Conservation (phyloP, 2,888 invertebrate species). For the Dione juno region DNA sequence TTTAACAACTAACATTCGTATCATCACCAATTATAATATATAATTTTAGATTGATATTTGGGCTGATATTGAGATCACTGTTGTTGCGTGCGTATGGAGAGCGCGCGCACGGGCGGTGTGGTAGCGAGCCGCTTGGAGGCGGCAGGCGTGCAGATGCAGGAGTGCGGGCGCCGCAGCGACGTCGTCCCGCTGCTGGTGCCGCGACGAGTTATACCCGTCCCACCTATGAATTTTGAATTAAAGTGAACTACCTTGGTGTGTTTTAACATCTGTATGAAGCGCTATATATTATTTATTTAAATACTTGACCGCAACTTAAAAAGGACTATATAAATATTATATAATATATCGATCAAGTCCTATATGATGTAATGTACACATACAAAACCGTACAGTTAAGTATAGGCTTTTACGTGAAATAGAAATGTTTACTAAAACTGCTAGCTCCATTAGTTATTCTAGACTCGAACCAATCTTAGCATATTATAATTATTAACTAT, state of each 20-base stretch:
- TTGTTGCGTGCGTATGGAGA: conserved; percentile 3
- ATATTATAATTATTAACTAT: neutral
- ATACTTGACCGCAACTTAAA: no score
- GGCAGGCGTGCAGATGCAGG: neutral
- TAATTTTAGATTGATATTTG: neutral
- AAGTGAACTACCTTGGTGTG: neutral
- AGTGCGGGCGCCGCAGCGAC: conserved; percentile 7
- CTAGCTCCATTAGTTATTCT: neutral
- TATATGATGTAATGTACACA: no score
- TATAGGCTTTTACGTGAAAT: no score
- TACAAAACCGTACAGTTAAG: no score
- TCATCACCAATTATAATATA: no score
- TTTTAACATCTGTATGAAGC: no score
- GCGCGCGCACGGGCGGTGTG: neutral
- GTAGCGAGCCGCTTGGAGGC: neutral
- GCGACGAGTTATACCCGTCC: conserved; percentile 9
- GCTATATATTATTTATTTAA: no score
- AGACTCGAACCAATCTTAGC: neutral
- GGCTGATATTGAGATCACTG: neutral
- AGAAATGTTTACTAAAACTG: neutral
- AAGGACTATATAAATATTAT: no score
- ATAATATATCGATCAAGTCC: no score
- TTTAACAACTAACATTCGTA: no score
- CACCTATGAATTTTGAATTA: neutral
- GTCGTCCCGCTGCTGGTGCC: conserved; percentile 13